Percentiles rank a stretch among this genome's conserved stretches.
phyloP scores from a whole-genome alignment of 2,797 vertebrate genomes.

The Microcaecilia unicolor region DNA sequence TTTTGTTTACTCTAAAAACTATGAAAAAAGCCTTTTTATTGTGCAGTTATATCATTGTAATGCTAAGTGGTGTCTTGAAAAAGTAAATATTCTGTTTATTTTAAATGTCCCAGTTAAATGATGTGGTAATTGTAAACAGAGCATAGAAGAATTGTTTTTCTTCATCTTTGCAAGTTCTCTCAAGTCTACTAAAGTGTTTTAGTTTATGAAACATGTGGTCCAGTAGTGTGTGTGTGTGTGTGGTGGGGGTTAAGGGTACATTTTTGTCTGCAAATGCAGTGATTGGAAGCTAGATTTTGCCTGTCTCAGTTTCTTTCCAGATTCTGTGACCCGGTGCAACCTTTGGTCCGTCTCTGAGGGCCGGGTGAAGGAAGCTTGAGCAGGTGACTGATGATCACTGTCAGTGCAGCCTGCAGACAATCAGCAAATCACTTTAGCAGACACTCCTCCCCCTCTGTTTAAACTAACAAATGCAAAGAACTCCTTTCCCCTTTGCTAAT shows the following conservation, averaged over 20 bases:
- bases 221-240: too few relatives aligned
- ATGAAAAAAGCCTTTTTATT: too few relatives aligned
- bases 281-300: slow-evolving; percentile 42
- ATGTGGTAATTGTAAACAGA: slow-evolving; percentile 44
- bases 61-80: slow-evolving; percentile 43
- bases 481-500: slow-evolving; percentile 61
- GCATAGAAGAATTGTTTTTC: slow-evolving; percentile 31
- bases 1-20: too few relatives aligned
- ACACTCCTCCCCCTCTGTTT: slow-evolving; percentile 32
- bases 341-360: slow-evolving; percentile 54
- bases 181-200: slow-evolving; percentile 52
- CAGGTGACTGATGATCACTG: slow-evolving; percentile 84
- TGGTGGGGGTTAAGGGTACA: slow-evolving; percentile 25
- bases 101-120: slow-evolving; percentile 36
- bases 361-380: slow-evolving; percentile 51
- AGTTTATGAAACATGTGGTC: slow-evolving; percentile 50
- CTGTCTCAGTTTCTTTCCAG: slow-evolving; percentile 53
- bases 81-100: slow-evolving; percentile 34
- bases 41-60: too few relatives aligned
- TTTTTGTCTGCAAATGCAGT: slow-evolving; percentile 38
- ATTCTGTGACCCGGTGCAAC: slow-evolving; percentile 69
- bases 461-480: slow-evolving; percentile 76
- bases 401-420: slow-evolving; percentile 64
- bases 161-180: slow-evolving; percentile 49
- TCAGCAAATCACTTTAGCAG: slow-evolving; percentile 56